Percentiles rank a stretch among this genome's conserved stretches.
These are phyloP conservation scores for Acrobasis repandana DNA, from an alignment of 2,888 invertebrate genomes.

Conservation along the genomic window DNA sequence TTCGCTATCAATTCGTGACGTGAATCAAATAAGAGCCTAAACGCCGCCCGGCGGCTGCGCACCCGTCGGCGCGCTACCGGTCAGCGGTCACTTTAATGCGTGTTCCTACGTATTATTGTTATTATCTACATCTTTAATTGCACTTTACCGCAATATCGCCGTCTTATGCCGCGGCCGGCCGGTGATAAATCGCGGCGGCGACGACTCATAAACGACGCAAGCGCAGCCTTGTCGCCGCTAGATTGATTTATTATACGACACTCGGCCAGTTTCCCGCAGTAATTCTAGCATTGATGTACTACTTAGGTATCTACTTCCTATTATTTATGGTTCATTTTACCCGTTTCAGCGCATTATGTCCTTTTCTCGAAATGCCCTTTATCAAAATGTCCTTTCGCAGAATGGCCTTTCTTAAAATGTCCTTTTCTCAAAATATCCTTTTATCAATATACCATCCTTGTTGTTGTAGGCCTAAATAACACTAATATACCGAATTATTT, in stretches of 20 bases:
- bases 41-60: not conserved
- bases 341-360: too few species aligned
- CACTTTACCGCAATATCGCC: not conserved
- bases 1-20: too few species aligned
- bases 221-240: slow-evolving; percentile 15
- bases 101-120: not conserved
- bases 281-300: slow-evolving; percentile 6
- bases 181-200: slow-evolving; percentile 14
- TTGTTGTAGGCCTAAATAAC: slow-evolving; percentile 8
- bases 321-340: slow-evolving; percentile 18
- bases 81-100: not conserved
- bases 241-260: slow-evolving; percentile 18
- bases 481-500: not conserved
- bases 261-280: slow-evolving; percentile 12
- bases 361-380: not conserved
- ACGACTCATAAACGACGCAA: slow-evolving; percentile 18
- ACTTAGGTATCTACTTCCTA: slow-evolving; percentile 6
- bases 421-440: too few species aligned
- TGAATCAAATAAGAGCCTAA: too few species aligned
- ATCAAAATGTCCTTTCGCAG: too few species aligned
- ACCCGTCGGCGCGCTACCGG: not conserved
- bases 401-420: too few species aligned
- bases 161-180: not conserved
- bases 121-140: not conserved
- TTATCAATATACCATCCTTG: too few species aligned